Percentiles rank a stretch among this genome's conserved stretches.
phyloP scores from a whole-genome alignment of 2,113 vertebrate species.

The Urocolius indicus region DNA sequence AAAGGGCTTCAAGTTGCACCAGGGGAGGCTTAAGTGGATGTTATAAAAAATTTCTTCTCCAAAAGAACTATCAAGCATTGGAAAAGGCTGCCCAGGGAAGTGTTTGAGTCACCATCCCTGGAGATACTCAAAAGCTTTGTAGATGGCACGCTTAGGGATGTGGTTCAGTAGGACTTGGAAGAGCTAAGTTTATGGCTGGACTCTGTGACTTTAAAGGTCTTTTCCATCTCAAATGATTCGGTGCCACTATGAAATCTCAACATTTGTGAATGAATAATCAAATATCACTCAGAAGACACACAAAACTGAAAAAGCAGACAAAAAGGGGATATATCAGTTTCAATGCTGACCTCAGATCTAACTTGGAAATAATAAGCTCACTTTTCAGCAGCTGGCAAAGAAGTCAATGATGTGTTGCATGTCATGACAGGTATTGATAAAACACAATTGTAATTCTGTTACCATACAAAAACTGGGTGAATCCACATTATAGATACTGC shows the following conservation, averaged over 20 bases:
- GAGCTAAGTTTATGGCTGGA: not conserved
- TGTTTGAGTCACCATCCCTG: not conserved
- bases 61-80: too few species aligned
- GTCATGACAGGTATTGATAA: not conserved
- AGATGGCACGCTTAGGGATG: not conserved
- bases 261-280: not conserved
- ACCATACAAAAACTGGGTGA: not conserved
- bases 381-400: not conserved
- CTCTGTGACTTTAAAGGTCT: not conserved
- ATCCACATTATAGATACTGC: not conserved
- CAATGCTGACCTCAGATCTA: not conserved
- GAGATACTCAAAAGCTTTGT: not conserved
- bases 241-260: not conserved
- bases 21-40: too few species aligned
- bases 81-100: not conserved
- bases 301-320: not conserved
- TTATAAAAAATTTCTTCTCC: too few species aligned
- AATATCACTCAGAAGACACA: not conserved
- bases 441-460: not conserved
- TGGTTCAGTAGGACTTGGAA: not conserved
- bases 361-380: not conserved
- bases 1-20: too few species aligned
- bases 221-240: not conserved
- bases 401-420: not conserved
- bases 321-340: not conserved